These are phyloP conservation scores for Lasioglossum oenotherae DNA, from an alignment of 2,888 invertebrate species.

Conservation along the genomic window DNA sequence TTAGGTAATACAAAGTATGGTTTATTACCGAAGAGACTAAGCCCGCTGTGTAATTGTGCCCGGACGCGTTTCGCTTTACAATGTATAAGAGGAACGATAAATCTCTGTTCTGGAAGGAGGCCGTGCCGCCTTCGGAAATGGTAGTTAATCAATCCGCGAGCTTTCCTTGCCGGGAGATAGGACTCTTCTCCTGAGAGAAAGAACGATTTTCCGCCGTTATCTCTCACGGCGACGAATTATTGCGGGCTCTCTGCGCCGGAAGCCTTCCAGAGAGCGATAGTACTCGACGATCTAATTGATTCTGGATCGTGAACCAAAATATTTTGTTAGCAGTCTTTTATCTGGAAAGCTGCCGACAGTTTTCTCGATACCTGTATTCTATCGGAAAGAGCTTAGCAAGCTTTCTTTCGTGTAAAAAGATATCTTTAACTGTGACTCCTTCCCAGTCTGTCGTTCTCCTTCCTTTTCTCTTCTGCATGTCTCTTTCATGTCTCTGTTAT, in stretches of 20 bases:
- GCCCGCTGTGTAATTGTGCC: conserved; percentile 53
- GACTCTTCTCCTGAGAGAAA: no score
- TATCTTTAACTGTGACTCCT: background rate
- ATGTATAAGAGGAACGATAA: conserved; percentile 26
- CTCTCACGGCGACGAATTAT: background rate
- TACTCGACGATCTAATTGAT: background rate
- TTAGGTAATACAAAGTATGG: conserved; percentile 60
- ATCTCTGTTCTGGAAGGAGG: conserved; percentile 17
- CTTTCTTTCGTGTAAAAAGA: background rate
- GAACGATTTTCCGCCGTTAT: background rate
- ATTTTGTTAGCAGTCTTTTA: background rate
- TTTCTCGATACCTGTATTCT: background rate
- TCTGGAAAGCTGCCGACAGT: background rate
- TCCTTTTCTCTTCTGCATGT: background rate
- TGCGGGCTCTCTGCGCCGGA: background rate
- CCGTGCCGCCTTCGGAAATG: conserved; percentile 13
- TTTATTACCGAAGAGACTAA: conserved; percentile 52
- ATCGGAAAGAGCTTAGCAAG: background rate
- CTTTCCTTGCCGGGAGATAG: background rate
- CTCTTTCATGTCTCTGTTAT: background rate
- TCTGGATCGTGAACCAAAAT: background rate
- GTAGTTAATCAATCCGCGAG: conserved; percentile 32
- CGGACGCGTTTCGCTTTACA: conserved; percentile 31
- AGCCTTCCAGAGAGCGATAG: background rate
- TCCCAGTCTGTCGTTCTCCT: background rate